phyloP scores from a whole-genome alignment of 1,140 invertebrate species.

The Eubasilissa regina region DNA sequence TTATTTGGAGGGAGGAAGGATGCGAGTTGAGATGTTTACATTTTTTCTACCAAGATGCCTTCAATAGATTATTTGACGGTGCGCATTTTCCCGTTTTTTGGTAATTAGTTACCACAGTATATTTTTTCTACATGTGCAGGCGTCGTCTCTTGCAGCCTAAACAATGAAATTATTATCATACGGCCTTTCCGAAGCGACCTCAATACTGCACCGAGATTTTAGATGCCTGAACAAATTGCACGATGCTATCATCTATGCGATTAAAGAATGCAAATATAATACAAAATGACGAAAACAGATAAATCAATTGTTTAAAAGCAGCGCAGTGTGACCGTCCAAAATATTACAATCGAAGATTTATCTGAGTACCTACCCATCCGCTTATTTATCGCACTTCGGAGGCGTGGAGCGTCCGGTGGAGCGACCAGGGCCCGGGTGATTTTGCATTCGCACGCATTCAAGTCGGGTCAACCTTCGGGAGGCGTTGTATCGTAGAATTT shows the following conservation, averaged over 20 bases:
- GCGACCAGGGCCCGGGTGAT: background rate
- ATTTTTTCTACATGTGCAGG: too few species aligned
- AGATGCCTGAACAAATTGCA: background rate
- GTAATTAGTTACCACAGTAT: too few species aligned
- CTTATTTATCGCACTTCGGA: slow-evolving; percentile 11
- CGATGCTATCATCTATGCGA: slow-evolving; percentile 13
- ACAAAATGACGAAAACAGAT: background rate
- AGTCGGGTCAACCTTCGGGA: background rate
- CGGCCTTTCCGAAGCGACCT: background rate
- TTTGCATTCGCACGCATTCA: background rate
- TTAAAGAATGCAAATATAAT: slow-evolving; percentile 10
- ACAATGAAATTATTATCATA: background rate
- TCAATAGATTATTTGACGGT: too few species aligned
- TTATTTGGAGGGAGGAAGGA: too few species aligned
- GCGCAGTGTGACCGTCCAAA: slow-evolving; percentile 37
- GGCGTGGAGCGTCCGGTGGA: slow-evolving; percentile 1
- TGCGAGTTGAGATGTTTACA: too few species aligned
- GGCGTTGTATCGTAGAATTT: too few species aligned
- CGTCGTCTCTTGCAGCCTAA: background rate
- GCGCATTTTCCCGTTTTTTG: too few species aligned
- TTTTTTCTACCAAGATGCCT: too few species aligned
- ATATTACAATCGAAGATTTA: slow-evolving; percentile 29
- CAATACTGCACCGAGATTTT: background rate
- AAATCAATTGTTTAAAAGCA: slow-evolving; percentile 27
- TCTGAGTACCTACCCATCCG: slow-evolving; percentile 17